phyloP scores from a whole-genome alignment of 1,140 invertebrate species.

The Latrodectus geometricus region DNA sequence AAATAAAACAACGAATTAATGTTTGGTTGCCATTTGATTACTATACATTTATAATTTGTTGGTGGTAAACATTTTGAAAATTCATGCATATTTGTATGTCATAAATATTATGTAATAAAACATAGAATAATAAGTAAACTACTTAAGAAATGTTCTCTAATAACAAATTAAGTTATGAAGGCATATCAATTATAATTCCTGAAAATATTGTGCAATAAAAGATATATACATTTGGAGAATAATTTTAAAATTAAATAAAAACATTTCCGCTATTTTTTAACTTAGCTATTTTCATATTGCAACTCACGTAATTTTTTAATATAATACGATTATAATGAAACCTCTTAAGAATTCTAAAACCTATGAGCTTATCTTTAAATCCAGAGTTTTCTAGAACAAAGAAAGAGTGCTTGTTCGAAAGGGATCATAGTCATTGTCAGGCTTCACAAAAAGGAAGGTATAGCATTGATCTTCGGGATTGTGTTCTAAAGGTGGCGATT shows the following conservation, averaged over 20 bases:
- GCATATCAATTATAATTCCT: no score
- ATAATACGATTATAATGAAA: constrained; percentile 33
- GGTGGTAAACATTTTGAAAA: no score
- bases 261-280: background rate
- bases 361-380: constrained; percentile 17
- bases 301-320: background rate
- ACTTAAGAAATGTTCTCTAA: no score
- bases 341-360: constrained; percentile 33
- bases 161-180: no score
- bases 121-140: no score
- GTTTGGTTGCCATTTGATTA: no score
- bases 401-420: background rate
- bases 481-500: constrained; percentile 17
- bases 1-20: no score
- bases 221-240: background rate
- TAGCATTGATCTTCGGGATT: constrained; percentile 7
- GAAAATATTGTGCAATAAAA: no score
- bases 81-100: no score
- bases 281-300: background rate
- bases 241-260: background rate
- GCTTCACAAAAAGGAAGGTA: constrained; percentile 16
- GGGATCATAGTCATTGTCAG: constrained; percentile 35
- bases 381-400: background rate
- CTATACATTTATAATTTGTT: no score
- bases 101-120: no score